Conservation (phyloP, 2,113 vertebrate genomes). For the Hippolais icterina region DNA sequence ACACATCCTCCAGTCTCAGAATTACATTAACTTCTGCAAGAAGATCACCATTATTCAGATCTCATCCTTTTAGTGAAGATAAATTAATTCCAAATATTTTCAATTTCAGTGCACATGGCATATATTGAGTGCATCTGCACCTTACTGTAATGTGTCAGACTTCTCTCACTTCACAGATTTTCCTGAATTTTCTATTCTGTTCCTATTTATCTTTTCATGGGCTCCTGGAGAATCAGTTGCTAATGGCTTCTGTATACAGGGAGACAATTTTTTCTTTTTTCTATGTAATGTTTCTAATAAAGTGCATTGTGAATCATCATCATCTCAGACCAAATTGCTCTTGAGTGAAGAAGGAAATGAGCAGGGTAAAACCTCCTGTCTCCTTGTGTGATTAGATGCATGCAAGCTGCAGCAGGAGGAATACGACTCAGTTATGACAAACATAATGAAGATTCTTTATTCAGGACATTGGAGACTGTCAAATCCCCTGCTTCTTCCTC, state of each 20-base stretch:
- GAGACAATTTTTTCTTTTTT: not conserved
- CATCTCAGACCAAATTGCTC: not conserved
- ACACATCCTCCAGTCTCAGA: not conserved
- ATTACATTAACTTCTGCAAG: not conserved
- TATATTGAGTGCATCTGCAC: not conserved
- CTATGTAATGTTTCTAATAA: not conserved
- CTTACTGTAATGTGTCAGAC: not conserved
- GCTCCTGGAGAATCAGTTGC: not conserved
- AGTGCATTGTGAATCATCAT: not conserved
- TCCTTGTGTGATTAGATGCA: not conserved
- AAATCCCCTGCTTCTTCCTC: not conserved
- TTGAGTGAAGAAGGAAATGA: constrained; percentile 6
- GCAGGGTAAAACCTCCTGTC: not conserved
- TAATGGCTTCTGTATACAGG: not conserved
- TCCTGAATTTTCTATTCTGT: not conserved
- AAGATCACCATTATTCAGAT: not conserved
- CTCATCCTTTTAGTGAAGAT: not conserved
- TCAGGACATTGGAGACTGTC: not conserved
- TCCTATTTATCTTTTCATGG: not conserved
- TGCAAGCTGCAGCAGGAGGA: not conserved
- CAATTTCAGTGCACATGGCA: not conserved
- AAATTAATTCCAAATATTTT: not conserved
- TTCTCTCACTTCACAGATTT: not conserved
- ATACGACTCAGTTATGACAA: not conserved
- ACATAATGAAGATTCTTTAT: constrained; percentile 6